Conservation (phyloP, 2,797 vertebrate species). For the Paguma larvata region DNA sequence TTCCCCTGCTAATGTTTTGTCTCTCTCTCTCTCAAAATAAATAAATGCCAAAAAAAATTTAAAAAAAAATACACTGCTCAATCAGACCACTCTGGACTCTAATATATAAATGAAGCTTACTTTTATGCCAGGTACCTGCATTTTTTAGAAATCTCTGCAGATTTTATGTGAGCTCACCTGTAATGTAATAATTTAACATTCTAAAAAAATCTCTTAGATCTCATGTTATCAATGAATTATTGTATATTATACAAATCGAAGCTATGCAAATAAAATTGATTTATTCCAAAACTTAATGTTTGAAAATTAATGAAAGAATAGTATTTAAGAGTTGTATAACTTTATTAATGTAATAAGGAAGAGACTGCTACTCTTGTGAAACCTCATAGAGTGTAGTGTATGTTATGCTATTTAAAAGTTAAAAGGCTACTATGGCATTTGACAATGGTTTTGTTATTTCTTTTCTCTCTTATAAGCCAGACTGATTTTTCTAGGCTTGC, state of each 20-base stretch:
- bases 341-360: constrained; percentile 43
- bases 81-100: constrained; percentile 13
- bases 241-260: constrained; percentile 34
- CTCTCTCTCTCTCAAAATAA: too few species aligned
- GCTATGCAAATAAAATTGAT: neutral
- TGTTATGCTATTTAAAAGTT: constrained; percentile 51
- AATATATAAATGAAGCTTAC: constrained; percentile 10
- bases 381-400: neutral
- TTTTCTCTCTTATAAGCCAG: neutral
- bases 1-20: too few species aligned
- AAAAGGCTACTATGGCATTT: constrained; percentile 25
- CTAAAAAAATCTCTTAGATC: neutral
- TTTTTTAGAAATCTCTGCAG: constrained; percentile 2
- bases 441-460: neutral
- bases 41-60: too few species aligned
- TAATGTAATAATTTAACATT: constrained; percentile 38
- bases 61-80: neutral
- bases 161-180: constrained; percentile 58
- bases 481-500: neutral
- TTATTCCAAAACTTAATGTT: constrained; percentile 37
- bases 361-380: constrained; percentile 38
- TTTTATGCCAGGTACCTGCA: constrained; percentile 5
- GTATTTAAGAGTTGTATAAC: neutral
- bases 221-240: constrained; percentile 35
- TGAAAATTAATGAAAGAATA: constrained; percentile 16